Conservation (phyloP, 2,888 invertebrate species). For the Zygaena filipendulae region DNA sequence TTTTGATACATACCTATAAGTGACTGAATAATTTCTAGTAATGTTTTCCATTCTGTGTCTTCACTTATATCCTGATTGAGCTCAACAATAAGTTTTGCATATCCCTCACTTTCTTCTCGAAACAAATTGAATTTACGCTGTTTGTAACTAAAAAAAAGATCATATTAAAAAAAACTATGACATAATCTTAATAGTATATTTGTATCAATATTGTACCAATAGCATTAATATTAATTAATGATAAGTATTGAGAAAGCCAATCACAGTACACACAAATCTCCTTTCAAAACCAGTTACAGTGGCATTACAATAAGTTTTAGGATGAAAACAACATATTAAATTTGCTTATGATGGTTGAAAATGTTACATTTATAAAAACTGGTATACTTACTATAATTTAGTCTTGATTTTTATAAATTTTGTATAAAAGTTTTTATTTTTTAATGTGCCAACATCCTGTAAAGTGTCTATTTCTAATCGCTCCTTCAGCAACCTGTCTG, state of each 20-base stretch:
- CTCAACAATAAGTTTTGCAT: slow-evolving; percentile 95
- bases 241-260: too few species aligned
- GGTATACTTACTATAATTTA: slow-evolving; percentile 91
- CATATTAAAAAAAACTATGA: slow-evolving; percentile 1
- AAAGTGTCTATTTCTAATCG: slow-evolving; percentile 93
- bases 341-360: too few species aligned
- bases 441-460: slow-evolving; percentile 90
- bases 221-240: too few species aligned
- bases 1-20: slow-evolving; percentile 90
- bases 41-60: slow-evolving; percentile 72
- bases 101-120: slow-evolving; percentile 99
- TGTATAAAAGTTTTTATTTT: slow-evolving; percentile 89
- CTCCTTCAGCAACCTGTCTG: slow-evolving; percentile 91
- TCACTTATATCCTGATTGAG: slow-evolving; percentile 84
- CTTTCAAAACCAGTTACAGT: too few species aligned
- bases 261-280: too few species aligned
- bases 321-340: too few species aligned
- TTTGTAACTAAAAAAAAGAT: slow-evolving; percentile 84
- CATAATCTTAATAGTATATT: too few species aligned
- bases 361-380: neutral
- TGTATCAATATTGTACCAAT: too few species aligned
- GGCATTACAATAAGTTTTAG: too few species aligned
- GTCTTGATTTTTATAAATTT: slow-evolving; percentile 99
- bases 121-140: slow-evolving; percentile 99
- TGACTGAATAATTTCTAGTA: slow-evolving; percentile 91